Base-by-base conservation (phyloP, 2,797 vertebrate genomes). In the Pteropus rufus region DNA sequence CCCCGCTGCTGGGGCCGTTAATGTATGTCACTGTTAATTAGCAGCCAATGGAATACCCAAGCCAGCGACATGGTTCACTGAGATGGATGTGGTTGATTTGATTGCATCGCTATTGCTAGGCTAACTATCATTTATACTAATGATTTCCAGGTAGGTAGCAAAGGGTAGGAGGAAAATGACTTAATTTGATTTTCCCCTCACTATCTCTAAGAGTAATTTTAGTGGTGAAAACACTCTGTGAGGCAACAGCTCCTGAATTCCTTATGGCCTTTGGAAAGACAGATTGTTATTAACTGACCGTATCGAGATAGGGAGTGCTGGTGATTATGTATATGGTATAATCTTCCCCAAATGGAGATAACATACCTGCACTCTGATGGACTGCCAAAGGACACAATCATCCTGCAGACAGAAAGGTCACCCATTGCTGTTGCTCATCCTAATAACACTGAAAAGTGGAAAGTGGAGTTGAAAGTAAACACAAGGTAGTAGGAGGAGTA, bases 31-130 rank as follows among this genome's bases (percentile, higher is more conserved):
- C 76, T 96, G 94, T 96, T 97, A 97, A 97, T 97, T 98, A 97
- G 97, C 93, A 97, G 93, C 86, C 93, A 93, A 5, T 94, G 92
- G 96, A 97, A 97, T 92, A 95, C 81, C 89, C 95, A 96, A 94
- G 95, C 90, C 97, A 73, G 97, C 49, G 93, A 98, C 97, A 89
- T 89, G 94, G 97, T 98, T 97, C 97, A 95, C 89, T 91, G 93
- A 98, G 98, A 98, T 96, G 85, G 98, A 98, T 97, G 94, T 54
- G 94, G 97, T 97, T 98, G 95, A 98, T 98, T 98, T 97, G 97
- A 98, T 97, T 97, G 97, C 89, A 95, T 49, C 11, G 94, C 89
- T 98, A 97, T 90, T 96, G 85, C 94, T 95, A 93, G 96, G 94
- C 83, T 96, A 97, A 98, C 98, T 97, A 88, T 94, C 93, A 90